phyloP scores from a whole-genome alignment of 2,797 vertebrate species.

The Gallinago stenura region DNA sequence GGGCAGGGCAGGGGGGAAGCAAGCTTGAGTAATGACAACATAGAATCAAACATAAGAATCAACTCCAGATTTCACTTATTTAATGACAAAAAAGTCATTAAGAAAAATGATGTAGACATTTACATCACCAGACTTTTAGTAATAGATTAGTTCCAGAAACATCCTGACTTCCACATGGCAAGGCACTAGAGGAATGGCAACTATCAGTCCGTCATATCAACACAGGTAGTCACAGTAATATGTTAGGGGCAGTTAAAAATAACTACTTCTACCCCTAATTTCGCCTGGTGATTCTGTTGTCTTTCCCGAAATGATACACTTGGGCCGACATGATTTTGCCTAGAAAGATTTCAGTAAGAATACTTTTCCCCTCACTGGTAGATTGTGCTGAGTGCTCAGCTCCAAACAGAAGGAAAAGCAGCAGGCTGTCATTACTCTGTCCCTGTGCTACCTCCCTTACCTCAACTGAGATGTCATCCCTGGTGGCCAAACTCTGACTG shows the following conservation, averaged over 20 bases:
- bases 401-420: not conserved
- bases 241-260: not conserved
- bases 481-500: slow-evolving; percentile 92
- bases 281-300: not conserved
- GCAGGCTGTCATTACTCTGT: not conserved
- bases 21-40: not conserved
- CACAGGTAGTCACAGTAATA: not conserved
- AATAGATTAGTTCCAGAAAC: not conserved
- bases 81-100: not conserved
- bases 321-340: accelerated
- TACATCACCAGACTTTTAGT: not conserved
- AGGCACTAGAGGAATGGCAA: not conserved
- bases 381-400: not conserved
- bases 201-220: not conserved
- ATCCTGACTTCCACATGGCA: not conserved
- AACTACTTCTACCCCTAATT: not conserved
- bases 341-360: not conserved
- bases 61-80: not conserved
- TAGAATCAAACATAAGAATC: not conserved
- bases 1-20: accelerated
- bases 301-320: not conserved
- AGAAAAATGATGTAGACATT: not conserved
- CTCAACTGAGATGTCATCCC: slow-evolving; percentile 98
- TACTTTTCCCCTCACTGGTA: not conserved
- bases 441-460: slow-evolving; percentile 74